phyloP scores from a whole-genome alignment of 2,113 vertebrate genomes.

The Rhegmatorhina hoffmannsi region DNA sequence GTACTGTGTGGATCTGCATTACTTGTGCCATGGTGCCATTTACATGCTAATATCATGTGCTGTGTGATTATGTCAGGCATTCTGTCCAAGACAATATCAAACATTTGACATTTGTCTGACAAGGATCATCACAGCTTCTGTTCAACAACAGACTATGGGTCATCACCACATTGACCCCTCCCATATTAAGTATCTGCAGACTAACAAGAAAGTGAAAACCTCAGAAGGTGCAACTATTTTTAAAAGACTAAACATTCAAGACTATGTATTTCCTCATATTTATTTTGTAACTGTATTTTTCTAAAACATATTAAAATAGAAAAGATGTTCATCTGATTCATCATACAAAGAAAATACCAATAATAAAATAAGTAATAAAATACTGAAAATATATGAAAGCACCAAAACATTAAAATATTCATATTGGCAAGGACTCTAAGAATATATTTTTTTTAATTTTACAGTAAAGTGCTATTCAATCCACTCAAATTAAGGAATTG shows the following conservation, averaged over 20 bases:
- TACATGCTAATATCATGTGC: not conserved
- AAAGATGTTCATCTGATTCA: constrained; percentile 76
- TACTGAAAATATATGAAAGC: constrained; percentile 82
- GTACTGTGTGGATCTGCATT: not conserved
- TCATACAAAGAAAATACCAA: constrained; percentile 81
- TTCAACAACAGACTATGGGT: not conserved
- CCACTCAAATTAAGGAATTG: constrained; percentile 69
- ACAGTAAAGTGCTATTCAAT: constrained; percentile 81
- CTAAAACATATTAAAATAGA: constrained; percentile 85
- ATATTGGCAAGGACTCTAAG: constrained; percentile 76
- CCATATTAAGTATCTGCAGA: not conserved
- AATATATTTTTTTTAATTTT: constrained; percentile 74
- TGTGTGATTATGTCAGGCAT: no score
- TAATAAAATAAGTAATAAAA: constrained; percentile 77
- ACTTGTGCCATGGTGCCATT: not conserved
- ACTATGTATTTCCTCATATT: constrained; percentile 64
- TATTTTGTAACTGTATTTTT: constrained; percentile 76
- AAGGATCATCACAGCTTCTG: not conserved
- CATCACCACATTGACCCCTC: not conserved
- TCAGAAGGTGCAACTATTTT: not conserved
- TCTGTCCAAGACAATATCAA: not conserved
- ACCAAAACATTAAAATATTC: constrained; percentile 79
- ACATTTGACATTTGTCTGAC: not conserved
- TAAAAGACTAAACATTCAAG: constrained; percentile 57
- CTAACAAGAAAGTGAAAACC: not conserved